Conservation (phyloP, 1,140 invertebrate genomes). For the Anadara kagoshimensis region DNA sequence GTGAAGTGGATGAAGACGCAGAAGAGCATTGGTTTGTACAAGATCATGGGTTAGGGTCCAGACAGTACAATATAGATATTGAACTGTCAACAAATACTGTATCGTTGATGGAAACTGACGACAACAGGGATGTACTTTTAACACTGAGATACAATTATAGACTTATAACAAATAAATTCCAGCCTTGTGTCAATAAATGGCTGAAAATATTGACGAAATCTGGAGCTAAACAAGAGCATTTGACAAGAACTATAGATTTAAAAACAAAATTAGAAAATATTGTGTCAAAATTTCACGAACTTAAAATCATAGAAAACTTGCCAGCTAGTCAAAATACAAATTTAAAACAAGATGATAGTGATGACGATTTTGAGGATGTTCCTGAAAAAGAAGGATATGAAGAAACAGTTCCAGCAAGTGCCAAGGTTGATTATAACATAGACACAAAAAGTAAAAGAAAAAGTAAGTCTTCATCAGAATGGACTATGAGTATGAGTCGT, state of each 20-base stretch:
- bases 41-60: constrained; percentile 56
- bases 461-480: not conserved
- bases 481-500: not conserved
- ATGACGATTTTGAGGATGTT: constrained; percentile 70
- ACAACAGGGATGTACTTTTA: constrained; percentile 61
- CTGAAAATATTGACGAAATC: constrained; percentile 61
- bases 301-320: constrained; percentile 42
- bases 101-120: constrained; percentile 57
- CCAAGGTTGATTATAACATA: constrained; percentile 47
- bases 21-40: constrained; percentile 46
- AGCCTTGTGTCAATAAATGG: constrained; percentile 56
- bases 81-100: constrained; percentile 50
- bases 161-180: constrained; percentile 49
- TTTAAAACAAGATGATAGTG: constrained; percentile 44
- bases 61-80: constrained; percentile 54
- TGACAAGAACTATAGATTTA: constrained; percentile 59
- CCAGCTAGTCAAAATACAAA: not conserved
- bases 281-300: constrained; percentile 56
- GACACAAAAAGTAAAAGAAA: not conserved
- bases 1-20: constrained; percentile 34
- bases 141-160: constrained; percentile 57
- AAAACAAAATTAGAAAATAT: constrained; percentile 50
- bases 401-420: constrained; percentile 55
- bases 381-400: constrained; percentile 74
- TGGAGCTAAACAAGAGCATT: constrained; percentile 46